These are phyloP conservation scores for Archivesica marissinica DNA, from an alignment of 1,140 invertebrate genomes.

Conservation along the genomic window DNA sequence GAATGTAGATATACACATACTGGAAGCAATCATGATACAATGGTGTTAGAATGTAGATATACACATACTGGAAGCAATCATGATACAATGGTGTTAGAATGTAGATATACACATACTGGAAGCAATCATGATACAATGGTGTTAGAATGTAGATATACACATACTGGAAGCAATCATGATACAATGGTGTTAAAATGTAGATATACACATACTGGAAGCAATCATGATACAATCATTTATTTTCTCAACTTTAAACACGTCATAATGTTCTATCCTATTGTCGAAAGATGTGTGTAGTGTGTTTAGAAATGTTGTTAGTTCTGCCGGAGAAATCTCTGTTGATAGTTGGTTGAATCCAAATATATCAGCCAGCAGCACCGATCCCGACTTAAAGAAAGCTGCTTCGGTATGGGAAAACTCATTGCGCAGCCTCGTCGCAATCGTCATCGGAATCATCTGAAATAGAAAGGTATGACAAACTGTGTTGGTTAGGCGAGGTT, in stretches of 20 bases:
- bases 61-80: not conserved
- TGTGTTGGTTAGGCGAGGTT: too few species aligned
- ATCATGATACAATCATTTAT: conserved; percentile 73
- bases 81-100: not conserved
- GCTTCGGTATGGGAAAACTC: conserved; percentile 54
- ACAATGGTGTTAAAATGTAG: not conserved
- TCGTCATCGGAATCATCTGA: conserved; percentile 84
- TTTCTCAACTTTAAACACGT: conserved; percentile 75
- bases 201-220: conserved; percentile 70
- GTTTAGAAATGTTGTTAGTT: conserved; percentile 81
- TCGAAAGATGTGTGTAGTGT: conserved; percentile 67
- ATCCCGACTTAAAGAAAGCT: conserved; percentile 75
- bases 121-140: conserved; percentile 70
- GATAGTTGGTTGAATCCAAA: conserved; percentile 70
- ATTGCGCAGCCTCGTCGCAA: conserved; percentile 43
- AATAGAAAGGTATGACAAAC: too few species aligned
- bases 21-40: not conserved
- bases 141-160: not conserved
- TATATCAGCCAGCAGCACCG: conserved; percentile 82
- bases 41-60: not conserved
- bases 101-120: conserved; percentile 68
- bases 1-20: not conserved
- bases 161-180: not conserved
- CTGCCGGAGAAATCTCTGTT: conserved; percentile 64
- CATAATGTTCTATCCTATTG: conserved; percentile 68